A percentile compares a stretch with the other conserved stretches of the same genome.
Conservation (phyloP, 2,113 vertebrate genomes). For the Xiphophorus maculatus region DNA sequence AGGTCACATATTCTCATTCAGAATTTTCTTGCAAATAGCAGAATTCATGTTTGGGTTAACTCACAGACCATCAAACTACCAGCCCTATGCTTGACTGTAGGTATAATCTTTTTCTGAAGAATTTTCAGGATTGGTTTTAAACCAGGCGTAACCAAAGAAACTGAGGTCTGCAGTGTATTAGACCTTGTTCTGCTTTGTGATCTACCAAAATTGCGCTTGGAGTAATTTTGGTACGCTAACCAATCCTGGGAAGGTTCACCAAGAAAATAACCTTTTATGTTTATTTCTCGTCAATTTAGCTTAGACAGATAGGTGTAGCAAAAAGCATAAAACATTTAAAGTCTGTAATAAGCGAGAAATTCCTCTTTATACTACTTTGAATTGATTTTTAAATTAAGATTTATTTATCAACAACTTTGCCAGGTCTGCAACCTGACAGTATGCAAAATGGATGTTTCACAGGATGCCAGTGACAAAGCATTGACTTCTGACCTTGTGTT, state of each 20-base stretch:
- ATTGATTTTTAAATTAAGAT: slow-evolving; percentile 43
- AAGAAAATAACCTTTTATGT: neutral
- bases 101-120: neutral
- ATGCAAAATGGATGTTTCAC: slow-evolving; percentile 29
- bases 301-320: neutral
- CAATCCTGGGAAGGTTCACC: neutral
- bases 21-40: neutral
- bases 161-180: neutral
- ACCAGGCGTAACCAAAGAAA: neutral
- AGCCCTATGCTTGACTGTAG: neutral
- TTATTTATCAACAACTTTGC: slow-evolving; percentile 46
- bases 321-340: neutral
- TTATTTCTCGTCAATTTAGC: neutral
- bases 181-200: neutral
- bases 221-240: neutral
- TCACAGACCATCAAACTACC: too few relatives aligned
- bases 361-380: neutral
- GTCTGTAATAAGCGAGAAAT: neutral
- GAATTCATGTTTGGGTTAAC: neutral
- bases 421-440: slow-evolving; percentile 45
- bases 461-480: slow-evolving; percentile 47
- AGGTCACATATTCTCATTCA: neutral
- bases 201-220: neutral
- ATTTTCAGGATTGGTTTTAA: too few relatives aligned
- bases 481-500: slow-evolving; percentile 65